These are phyloP conservation scores for Acronicta psi DNA, from an alignment of 2,888 invertebrate species.

Conservation along the genomic window DNA sequence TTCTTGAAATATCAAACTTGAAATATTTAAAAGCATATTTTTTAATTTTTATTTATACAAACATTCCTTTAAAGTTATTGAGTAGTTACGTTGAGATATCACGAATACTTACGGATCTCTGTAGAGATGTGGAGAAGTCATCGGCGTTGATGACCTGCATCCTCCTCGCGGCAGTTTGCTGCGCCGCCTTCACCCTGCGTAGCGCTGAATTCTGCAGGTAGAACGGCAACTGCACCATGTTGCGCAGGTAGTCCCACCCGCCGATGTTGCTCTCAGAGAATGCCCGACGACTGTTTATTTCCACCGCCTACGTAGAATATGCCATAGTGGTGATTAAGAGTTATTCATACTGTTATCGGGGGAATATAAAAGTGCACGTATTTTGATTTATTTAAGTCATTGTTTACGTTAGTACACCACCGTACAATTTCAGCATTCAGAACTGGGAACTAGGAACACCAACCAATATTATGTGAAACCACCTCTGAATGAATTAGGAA, in stretches of 20 bases:
- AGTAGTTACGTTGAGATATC: background rate
- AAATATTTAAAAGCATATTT: no score
- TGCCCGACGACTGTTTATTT: slow-evolving; percentile 95
- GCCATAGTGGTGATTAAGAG: background rate
- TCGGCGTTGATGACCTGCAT: slow-evolving; percentile 87
- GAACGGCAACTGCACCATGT: slow-evolving; percentile 99
- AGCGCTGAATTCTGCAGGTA: slow-evolving; percentile 99
- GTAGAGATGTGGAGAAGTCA: slow-evolving; percentile 85
- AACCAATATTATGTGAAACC: no score
- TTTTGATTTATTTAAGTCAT: no score
- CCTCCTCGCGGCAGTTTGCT: slow-evolving; percentile 91
- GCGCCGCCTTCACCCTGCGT: slow-evolving; percentile 95
- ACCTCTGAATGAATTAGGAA: no score
- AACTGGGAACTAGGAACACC: no score
- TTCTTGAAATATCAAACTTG: no score
- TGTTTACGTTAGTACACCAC: no score
- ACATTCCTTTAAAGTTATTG: no score
- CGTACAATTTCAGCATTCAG: no score
- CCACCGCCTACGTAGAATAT: slow-evolving; percentile 91
- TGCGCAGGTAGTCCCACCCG: slow-evolving; percentile 97
- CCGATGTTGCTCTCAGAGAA: slow-evolving; percentile 98
- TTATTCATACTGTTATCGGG: background rate
- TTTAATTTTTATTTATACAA: no score
- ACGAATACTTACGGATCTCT: slow-evolving; percentile 80
- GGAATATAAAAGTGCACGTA: no score